Base-by-base conservation (phyloP, 1,140 invertebrate genomes). In the Drosophila pseudoananassae region DNA sequence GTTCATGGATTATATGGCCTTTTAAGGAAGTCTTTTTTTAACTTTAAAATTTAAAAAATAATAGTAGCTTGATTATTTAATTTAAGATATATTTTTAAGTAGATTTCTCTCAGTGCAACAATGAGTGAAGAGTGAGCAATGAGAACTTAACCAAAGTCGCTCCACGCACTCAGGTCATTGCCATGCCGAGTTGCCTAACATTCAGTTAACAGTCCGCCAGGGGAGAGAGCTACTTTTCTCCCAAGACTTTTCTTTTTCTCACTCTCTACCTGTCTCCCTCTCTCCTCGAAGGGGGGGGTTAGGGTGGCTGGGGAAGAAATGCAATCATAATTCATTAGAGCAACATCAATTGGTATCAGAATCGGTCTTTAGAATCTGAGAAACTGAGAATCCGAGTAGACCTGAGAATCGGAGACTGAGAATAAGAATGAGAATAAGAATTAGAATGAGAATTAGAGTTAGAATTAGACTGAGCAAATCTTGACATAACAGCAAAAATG, bases 251-350 rank as follows among this genome's bases (percentile, higher is more conserved):
- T 12, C 38, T 46, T 31, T 56, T 31, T 43, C 43, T 27, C 43
- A 40, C 55, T 72, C 49, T 49, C n/a, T 33, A 20, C 36, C 55
- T 49, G 27, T 53, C 52, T 31, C 31, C 25, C 46, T 38, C 2
- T 4, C 43, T 8, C 36, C 15, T n/a, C n/a, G n/a, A n/a, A 1
- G n/a, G 12, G 3, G 4, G 17, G 6, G 6, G 20, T 31, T 36
- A 27, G 38, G 31, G 54, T 20, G 17, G 17, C 17, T 20, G 60
- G 64, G 53, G 60, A 6, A 17, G 15, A 20, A 46, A 46, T 76
- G 68, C 52, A 75, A 80, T 80, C 76, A 80, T 80, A 85, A 80
- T 85, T 79, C 72, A 85, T 80, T 85, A 83, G 61, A 76, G 65
- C 70, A 53, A 72, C 79, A 71, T 83, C 76, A 83, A 83, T 83